Conservation (phyloP, 2,113 vertebrate species). For the Malurus elegans region DNA sequence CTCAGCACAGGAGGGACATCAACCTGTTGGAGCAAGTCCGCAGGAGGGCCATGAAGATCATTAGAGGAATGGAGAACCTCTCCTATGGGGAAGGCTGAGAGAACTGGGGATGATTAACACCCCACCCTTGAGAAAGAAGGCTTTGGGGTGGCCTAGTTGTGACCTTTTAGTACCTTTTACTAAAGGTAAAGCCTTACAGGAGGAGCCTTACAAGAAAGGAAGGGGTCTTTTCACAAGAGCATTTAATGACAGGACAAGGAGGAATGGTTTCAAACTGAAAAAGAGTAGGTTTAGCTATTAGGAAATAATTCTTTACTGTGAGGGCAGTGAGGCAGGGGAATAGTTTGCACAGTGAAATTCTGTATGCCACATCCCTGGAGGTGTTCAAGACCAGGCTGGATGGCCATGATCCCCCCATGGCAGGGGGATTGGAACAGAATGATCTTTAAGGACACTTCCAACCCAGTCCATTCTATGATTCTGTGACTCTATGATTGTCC, state of each 20-base stretch:
- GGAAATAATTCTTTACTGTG: not conserved
- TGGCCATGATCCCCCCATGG: not conserved
- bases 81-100: not conserved
- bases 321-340: not conserved
- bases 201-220: not conserved
- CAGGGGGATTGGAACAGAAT: not conserved
- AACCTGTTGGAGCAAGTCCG: not conserved
- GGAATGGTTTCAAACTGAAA: not conserved
- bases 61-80: not conserved
- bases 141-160: not conserved
- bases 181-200: too few species aligned
- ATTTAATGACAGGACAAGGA: not conserved
- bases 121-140: not conserved
- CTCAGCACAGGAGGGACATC: not conserved
- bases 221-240: not conserved
- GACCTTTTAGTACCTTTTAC: not conserved
- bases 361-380: not conserved
- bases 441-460: not conserved
- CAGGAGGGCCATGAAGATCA: not conserved
- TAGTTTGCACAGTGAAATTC: not conserved
- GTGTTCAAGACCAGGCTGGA: not conserved
- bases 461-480: not conserved
- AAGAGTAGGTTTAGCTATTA: not conserved
- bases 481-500: not conserved
- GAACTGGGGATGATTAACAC: not conserved